Conservation (phyloP, 2,797 vertebrate species). For the Brachyrhaphis roseni region DNA sequence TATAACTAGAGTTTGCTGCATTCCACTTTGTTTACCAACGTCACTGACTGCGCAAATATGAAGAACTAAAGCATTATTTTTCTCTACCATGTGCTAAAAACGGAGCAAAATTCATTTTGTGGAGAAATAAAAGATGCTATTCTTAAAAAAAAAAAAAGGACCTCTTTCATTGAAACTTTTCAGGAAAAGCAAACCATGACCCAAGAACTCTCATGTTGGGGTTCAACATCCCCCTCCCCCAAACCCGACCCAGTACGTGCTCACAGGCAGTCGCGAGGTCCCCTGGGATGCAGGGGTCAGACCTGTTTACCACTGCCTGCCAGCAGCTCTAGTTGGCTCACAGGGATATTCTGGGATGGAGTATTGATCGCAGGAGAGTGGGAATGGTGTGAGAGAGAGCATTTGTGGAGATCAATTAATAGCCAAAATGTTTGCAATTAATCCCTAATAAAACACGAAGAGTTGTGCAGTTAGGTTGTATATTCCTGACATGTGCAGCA, state of each 20-base stretch:
- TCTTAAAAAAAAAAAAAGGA: conserved; percentile 5
- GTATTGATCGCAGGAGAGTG: conserved; percentile 53
- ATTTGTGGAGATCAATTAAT: conserved; percentile 14
- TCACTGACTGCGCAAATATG: conserved; percentile 1
- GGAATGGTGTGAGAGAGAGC: conserved; percentile 12
- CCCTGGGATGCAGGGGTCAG: conserved; percentile 13
- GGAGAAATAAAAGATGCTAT: conserved; percentile 54
- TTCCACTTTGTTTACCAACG: conserved; percentile 16
- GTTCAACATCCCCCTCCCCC: not conserved
- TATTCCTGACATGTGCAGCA: conserved; percentile 33
- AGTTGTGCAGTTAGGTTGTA: conserved; percentile 22
- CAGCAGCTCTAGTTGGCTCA: conserved; percentile 14
- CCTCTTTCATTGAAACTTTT: conserved; percentile 53
- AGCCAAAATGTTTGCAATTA: conserved; percentile 1
- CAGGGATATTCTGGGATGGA: conserved; percentile 36
- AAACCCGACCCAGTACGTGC: conserved; percentile 7
- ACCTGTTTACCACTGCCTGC: conserved; percentile 32
- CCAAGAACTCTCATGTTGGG: conserved; percentile 49
- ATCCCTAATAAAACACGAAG: conserved; percentile 21
- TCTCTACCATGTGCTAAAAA: conserved; percentile 2
- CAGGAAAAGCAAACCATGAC: conserved; percentile 66
- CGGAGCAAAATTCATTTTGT: conserved; percentile 24
- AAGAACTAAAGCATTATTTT: not conserved
- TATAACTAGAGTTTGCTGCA: not conserved
- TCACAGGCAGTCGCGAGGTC: conserved; percentile 37